A percentile compares a stretch with the other conserved stretches of the same genome.
These are phyloP conservation scores for Scolopax bukidnonensis DNA, from an alignment of 2,797 vertebrate species.

Conservation along the genomic window DNA sequence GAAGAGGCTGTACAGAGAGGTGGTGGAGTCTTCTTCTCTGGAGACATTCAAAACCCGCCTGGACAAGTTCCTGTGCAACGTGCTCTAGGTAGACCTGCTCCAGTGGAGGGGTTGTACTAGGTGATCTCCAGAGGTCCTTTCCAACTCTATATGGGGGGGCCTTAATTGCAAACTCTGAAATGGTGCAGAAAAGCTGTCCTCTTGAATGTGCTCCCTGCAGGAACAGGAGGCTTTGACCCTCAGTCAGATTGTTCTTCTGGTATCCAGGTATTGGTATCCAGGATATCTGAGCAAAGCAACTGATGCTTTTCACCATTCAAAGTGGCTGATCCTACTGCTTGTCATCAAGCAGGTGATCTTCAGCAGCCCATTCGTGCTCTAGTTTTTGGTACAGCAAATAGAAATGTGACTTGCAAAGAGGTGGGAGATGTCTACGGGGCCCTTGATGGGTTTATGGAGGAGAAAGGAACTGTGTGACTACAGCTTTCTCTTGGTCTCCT, in stretches of 20 bases:
- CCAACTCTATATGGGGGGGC: neutral
- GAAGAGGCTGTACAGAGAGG: no score
- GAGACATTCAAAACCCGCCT: no score
- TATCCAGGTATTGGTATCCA: neutral
- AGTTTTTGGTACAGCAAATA: neutral
- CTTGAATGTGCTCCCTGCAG: neutral
- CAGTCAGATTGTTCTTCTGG: neutral
- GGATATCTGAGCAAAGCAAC: neutral
- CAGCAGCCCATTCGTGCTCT: neutral
- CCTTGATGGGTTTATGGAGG: fast-evolving
- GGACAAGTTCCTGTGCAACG: no score
- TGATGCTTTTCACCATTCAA: neutral
- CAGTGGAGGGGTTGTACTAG: no score
- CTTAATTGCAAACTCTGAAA: conserved; percentile 32
- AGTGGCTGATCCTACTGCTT: neutral
- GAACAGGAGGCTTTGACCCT: neutral
- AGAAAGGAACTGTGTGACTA: neutral
- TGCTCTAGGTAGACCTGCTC: no score
- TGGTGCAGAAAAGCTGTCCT: neutral
- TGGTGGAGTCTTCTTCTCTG: no score
- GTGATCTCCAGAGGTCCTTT: no score
- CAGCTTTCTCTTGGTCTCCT: neutral
- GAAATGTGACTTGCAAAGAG: neutral
- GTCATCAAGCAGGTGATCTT: neutral
- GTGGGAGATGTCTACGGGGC: fast-evolving